phyloP scores from a whole-genome alignment of 2,797 vertebrate species.

The Euthynnus affinis region DNA sequence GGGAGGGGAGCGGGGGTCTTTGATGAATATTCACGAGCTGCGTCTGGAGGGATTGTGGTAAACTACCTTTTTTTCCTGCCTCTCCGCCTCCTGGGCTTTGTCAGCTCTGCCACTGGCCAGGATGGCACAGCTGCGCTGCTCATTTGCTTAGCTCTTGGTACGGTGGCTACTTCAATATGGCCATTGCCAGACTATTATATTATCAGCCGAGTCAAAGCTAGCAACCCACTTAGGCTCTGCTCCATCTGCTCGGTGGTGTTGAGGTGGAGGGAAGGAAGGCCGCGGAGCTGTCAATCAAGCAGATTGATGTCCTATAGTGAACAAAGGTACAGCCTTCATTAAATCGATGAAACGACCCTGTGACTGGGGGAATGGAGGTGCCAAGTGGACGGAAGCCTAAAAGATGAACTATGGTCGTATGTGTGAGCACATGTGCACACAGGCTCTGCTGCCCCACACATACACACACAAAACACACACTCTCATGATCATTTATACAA shows the following conservation, averaged over 20 bases:
- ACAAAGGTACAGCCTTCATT: conserved; percentile 60
- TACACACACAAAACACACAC: conserved; percentile 11
- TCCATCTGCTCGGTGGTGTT: conserved; percentile 67
- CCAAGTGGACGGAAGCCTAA: conserved; percentile 37
- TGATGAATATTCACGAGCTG: conserved; percentile 85
- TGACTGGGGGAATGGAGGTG: conserved; percentile 21
- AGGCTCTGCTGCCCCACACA: conserved; percentile 6
- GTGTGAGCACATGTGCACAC: not conserved
- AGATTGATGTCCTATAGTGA: conserved; percentile 39
- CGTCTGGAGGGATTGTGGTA: conserved; percentile 74
- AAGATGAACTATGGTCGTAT: conserved; percentile 32
- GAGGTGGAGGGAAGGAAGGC: conserved; percentile 30
- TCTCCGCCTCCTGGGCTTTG: conserved; percentile 74
- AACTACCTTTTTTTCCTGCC: conserved; percentile 65
- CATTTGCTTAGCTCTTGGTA: conserved; percentile 71
- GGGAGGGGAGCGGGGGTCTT: conserved; percentile 40
- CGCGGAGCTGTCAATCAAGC: conserved; percentile 70
- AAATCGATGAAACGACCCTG: conserved; percentile 49
- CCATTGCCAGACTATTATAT: conserved; percentile 71
- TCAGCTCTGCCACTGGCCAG: conserved; percentile 70
- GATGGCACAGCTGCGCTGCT: conserved; percentile 74
- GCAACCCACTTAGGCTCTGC: conserved; percentile 54
- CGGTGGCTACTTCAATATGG: conserved; percentile 63
- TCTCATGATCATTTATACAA: conserved; percentile 38
- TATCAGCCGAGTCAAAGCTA: conserved; percentile 69